These are phyloP conservation scores for Teleogryllus oceanicus DNA, from an alignment of 2,888 invertebrate genomes.

Conservation along the genomic window DNA sequence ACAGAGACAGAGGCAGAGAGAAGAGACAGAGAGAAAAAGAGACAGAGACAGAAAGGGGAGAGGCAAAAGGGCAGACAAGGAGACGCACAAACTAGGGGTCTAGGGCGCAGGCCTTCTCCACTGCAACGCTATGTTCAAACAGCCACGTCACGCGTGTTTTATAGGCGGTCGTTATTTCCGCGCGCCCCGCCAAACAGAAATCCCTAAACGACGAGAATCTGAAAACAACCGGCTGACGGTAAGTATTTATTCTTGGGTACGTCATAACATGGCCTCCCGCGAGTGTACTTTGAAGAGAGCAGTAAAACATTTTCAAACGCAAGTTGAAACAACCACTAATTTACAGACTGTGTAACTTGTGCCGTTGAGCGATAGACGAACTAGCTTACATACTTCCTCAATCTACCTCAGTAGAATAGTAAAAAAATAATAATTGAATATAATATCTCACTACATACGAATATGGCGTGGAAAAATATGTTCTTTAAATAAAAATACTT, in stretches of 20 bases:
- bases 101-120: not conserved
- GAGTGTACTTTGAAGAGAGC: not conserved
- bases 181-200: not conserved
- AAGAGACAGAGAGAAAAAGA: not conserved
- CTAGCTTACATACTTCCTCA: no score
- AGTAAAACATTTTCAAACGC: not conserved
- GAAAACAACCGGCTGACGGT: not conserved
- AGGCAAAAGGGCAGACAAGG: not conserved
- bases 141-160: not conserved
- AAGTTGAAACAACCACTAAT: no score
- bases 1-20: no score
- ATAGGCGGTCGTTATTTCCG: not conserved
- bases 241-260: not conserved
- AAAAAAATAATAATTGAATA: no score
- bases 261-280: no score
- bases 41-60: not conserved
- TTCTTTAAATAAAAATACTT: no score
- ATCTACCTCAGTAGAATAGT: no score
- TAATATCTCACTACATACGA: no score
- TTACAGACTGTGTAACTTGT: no score
- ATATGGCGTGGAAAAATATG: no score
- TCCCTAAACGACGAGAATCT: not conserved
- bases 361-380: no score
- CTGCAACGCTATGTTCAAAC: not conserved
- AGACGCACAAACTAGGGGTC: not conserved